Evolutionary conservation across 2,888 invertebrate genomes (phyloP).

Genomic region (Choreutis nemorana): DNA sequence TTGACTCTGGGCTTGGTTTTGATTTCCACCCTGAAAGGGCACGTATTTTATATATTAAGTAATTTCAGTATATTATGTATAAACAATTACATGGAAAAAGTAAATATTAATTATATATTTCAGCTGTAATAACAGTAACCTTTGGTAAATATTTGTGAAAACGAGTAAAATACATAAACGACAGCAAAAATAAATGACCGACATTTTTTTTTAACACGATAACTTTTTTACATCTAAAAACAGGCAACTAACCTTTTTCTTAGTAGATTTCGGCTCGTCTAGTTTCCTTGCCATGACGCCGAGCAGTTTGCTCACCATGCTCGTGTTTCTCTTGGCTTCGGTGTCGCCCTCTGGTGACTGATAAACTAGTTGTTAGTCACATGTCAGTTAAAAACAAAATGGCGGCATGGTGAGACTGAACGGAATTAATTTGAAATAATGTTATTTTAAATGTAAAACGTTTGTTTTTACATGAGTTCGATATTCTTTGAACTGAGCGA

Average conservation of each 20-base stretch:
- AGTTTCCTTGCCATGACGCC: slow-evolving; percentile 55
- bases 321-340: slow-evolving; percentile 30
- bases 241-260: slow-evolving; percentile 38
- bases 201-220: background rate
- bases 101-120: background rate
- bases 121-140: background rate
- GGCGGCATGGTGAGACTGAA: too few species aligned
- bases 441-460: too few species aligned
- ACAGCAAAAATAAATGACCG: background rate
- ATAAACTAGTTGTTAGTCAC: slow-evolving; percentile 1
- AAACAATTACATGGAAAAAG: slow-evolving; percentile 1
- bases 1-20: slow-evolving; percentile 7
- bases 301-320: slow-evolving; percentile 57
- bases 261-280: slow-evolving; percentile 38
- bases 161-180: too few species aligned
- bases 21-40: slow-evolving; percentile 28
- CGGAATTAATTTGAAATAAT: too few species aligned
- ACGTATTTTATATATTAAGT: too few species aligned
- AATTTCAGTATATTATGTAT: too few species aligned
- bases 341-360: slow-evolving; percentile 32
- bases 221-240: background rate
- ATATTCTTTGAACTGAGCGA: too few species aligned
- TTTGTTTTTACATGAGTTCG: too few species aligned
- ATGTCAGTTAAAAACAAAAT: too few species aligned
- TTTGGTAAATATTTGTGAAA: background rate